phyloP scores from a whole-genome alignment of 2,888 invertebrate species.

The Orgyia antiqua region DNA sequence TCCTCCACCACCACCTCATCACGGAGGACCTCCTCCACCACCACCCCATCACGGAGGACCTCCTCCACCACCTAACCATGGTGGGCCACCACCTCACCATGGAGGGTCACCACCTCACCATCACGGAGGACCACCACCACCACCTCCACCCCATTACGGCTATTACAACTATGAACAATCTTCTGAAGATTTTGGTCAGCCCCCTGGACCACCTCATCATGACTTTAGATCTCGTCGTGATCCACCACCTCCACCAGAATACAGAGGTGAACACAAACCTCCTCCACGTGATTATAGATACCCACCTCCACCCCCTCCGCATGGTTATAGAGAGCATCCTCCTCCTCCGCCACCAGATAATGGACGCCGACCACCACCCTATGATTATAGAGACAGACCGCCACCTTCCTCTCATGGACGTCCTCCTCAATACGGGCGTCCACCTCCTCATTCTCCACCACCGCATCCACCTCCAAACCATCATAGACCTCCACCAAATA shows the following conservation, averaged over 20 bases:
- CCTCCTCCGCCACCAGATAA: conserved; percentile 11
- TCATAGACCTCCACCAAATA: conserved; percentile 3
- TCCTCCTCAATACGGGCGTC: not conserved
- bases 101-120: not conserved
- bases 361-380: conserved; percentile 2
- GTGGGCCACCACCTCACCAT: conserved; percentile 1
- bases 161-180: conserved; percentile 7
- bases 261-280: no score
- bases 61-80: not conserved
- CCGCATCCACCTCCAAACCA: not conserved
- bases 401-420: no score
- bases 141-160: conserved; percentile 1
- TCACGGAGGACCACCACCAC: conserved; percentile 1
- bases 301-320: conserved; percentile 5
- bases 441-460: not conserved
- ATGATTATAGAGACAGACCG: not conserved
- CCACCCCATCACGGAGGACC: not conserved
- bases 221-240: no score
- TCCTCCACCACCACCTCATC: not conserved
- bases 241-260: conserved; percentile 16
- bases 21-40: not conserved
- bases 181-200: conserved; percentile 1
- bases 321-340: conserved; percentile 4
- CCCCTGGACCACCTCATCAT: conserved; percentile 13
- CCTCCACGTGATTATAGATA: conserved; percentile 3